A percentile compares a stretch with the other conserved stretches of the same genome.
phyloP scores from a whole-genome alignment of 2,113 vertebrate species.

The Pelecanoides urinatrix region DNA sequence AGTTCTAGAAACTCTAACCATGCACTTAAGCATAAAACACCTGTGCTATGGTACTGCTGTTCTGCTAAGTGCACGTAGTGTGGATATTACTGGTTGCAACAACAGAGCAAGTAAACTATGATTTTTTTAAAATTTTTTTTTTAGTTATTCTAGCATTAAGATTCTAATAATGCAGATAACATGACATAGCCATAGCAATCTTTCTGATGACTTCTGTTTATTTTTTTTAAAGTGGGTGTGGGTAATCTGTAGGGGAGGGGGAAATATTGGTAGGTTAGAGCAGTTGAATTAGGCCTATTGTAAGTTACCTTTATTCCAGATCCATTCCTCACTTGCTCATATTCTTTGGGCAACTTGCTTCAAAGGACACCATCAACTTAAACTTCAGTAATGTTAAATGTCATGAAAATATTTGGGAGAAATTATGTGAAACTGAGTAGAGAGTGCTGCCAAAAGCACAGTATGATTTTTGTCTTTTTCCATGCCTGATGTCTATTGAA shows the following conservation, averaged over 20 bases:
- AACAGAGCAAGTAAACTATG: background rate
- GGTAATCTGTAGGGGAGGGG: conserved; percentile 26
- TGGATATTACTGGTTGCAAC: background rate
- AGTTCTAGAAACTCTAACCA: conserved; percentile 55
- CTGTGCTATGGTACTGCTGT: conserved; percentile 31
- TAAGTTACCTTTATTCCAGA: background rate
- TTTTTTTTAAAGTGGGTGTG: background rate
- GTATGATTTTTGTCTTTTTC: background rate
- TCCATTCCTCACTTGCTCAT: conserved; percentile 2
- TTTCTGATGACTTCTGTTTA: background rate
- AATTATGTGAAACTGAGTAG: background rate
- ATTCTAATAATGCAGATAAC: conserved; percentile 1
- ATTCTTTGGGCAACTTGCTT: conserved; percentile 4
- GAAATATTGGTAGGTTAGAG: background rate
- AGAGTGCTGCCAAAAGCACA: background rate
- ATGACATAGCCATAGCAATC: background rate
- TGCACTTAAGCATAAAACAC: conserved; percentile 34
- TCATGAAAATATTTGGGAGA: background rate
- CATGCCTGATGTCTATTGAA: background rate
- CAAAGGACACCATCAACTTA: conserved; percentile 62
- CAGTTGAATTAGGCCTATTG: background rate
- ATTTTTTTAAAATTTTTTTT: background rate
- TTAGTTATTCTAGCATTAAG: background rate
- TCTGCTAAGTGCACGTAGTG: conserved; percentile 21
- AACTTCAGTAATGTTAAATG: background rate